Conservation (phyloP, 2,113 vertebrate species). For the Bostrychus sinensis region DNA sequence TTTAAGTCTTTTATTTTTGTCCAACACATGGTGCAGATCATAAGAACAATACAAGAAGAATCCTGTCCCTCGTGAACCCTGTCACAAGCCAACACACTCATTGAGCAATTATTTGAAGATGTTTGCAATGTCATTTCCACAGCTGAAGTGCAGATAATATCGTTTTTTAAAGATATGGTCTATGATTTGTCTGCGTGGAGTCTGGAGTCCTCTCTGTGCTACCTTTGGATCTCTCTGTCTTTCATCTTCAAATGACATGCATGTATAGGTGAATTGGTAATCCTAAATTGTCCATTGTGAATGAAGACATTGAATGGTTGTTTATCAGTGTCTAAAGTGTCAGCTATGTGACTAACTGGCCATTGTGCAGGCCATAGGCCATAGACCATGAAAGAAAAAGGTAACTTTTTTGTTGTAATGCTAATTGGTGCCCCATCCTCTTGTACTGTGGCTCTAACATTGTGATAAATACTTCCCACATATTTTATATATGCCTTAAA, state of each 20-base stretch:
- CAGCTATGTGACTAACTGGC: neutral
- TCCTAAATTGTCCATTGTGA: too few relatives aligned
- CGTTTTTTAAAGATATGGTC: too few relatives aligned
- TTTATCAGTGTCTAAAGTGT: neutral
- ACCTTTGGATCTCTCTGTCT: neutral
- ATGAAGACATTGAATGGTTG: neutral
- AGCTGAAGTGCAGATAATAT: too few relatives aligned
- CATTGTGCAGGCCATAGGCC: neutral
- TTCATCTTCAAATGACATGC: too few relatives aligned
- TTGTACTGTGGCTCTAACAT: conserved; percentile 12
- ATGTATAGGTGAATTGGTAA: too few relatives aligned
- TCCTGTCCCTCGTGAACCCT: conserved; percentile 50
- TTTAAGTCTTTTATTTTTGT: conserved; percentile 32
- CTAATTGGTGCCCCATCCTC: too few relatives aligned
- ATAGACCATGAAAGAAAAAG: too few relatives aligned
- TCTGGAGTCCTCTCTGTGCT: too few relatives aligned
- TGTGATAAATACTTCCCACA: conserved; percentile 16
- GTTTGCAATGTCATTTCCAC: neutral
- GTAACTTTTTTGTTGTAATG: too few relatives aligned
- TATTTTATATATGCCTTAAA: conserved; percentile 9
- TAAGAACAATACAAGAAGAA: conserved; percentile 57
- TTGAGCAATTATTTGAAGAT: conserved; percentile 20
- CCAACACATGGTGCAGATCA: conserved; percentile 72
- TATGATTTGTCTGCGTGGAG: too few relatives aligned
- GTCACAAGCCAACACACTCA: conserved; percentile 44